Evolutionary conservation across 2,113 vertebrate species (phyloP).

Genomic region (Nycticorax nycticorax): DNA sequence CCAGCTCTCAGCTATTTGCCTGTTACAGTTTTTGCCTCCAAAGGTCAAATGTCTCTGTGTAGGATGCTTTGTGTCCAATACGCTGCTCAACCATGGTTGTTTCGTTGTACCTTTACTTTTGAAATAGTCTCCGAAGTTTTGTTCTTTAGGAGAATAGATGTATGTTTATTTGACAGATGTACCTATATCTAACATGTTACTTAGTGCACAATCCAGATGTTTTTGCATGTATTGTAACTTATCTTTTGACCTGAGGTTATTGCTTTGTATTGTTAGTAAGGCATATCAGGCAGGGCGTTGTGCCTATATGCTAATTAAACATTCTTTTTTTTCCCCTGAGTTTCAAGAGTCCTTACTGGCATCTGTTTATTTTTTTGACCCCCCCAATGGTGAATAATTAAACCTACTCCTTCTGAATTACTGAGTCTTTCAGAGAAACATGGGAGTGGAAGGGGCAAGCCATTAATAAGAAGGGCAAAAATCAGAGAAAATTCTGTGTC

Average conservation of each 20-base stretch:
- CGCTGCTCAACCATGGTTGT: background rate
- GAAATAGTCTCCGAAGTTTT: constrained; percentile 34
- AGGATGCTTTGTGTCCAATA: constrained; percentile 25
- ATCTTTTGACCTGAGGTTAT: constrained; percentile 33
- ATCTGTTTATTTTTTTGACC: background rate
- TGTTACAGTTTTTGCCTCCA: constrained; percentile 56
- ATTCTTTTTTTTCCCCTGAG: background rate
- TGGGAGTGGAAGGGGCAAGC: background rate
- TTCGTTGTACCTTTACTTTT: constrained; percentile 18
- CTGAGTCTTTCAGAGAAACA: background rate
- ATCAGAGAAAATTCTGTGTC: background rate
- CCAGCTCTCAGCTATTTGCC: constrained; percentile 61
- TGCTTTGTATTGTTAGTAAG: constrained; percentile 52
- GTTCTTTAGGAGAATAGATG: constrained; percentile 30
- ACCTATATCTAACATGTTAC: background rate
- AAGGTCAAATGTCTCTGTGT: constrained; percentile 41
- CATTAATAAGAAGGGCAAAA: background rate
- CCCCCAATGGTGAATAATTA: rapidly evolving
- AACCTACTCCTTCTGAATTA: background rate
- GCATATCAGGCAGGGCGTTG: constrained; percentile 23
- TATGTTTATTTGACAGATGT: constrained; percentile 48
- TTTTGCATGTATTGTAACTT: constrained; percentile 54
- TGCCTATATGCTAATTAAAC: constrained; percentile 68
- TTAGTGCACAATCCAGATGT: constrained; percentile 38
- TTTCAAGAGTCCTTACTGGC: background rate